phyloP scores from a whole-genome alignment of 2,888 invertebrate species.

The Spisula solida region DNA sequence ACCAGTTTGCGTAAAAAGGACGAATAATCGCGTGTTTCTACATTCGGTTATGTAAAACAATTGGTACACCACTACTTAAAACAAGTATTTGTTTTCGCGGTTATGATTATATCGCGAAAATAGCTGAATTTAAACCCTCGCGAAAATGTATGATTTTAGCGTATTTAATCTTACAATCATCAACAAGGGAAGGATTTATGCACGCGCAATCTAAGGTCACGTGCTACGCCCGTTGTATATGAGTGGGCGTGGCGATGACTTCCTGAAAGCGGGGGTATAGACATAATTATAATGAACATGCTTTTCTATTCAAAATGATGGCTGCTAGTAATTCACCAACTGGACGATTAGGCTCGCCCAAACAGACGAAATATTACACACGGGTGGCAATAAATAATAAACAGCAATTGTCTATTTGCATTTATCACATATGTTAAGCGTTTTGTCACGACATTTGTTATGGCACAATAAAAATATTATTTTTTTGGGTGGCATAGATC shows the following conservation, averaged over 20 bases:
- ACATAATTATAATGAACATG: neutral
- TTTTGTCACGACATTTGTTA: no score
- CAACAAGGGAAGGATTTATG: neutral
- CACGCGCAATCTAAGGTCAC: neutral
- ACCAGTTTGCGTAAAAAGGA: no score
- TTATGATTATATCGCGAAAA: no score
- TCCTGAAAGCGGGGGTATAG: neutral
- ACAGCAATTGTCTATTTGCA: neutral
- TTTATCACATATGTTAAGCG: no score
- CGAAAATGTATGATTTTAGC: no score
- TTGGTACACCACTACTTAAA: no score
- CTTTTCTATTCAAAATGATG: neutral
- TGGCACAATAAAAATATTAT: no score
- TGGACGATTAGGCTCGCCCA: neutral
- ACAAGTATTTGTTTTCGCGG: no score
- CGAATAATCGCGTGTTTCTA: no score
- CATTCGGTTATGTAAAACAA: no score
- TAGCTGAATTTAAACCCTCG: no score
- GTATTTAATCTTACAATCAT: neutral
- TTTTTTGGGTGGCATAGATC: no score
- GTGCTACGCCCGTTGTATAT: slow-evolving; percentile 12
- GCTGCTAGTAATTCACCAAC: neutral
- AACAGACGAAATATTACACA: neutral
- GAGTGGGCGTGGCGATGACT: neutral
- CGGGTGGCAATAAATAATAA: neutral